Evolutionary conservation across 2,888 invertebrate species (phyloP).

Genomic region (Philopedon plagiatum): DNA sequence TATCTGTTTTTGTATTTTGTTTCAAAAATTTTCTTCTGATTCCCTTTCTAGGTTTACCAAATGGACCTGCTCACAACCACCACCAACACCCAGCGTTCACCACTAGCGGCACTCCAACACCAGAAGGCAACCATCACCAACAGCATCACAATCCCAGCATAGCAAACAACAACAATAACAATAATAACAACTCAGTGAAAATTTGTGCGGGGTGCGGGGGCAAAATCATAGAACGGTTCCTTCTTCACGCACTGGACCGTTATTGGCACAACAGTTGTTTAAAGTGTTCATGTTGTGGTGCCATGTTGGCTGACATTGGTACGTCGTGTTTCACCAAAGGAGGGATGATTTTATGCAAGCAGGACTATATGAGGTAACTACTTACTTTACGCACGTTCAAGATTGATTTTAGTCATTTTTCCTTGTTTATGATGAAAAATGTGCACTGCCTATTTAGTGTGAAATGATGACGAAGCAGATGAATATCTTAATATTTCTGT

Average conservation of each 20-base stretch:
- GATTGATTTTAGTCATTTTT: background rate
- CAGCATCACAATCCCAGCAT: conserved; percentile 73
- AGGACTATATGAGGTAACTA: conserved; percentile 93
- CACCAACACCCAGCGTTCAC: conserved; percentile 68
- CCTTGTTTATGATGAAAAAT: no score
- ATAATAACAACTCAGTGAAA: conserved; percentile 75
- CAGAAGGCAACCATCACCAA: conserved; percentile 66
- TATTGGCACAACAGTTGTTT: conserved; percentile 97
- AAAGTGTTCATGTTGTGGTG: conserved; percentile 93
- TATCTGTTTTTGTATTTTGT: no score
- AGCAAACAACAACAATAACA: conserved; percentile 69
- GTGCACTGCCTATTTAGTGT: no score
- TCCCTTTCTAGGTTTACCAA: conserved; percentile 64
- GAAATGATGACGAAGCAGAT: no score
- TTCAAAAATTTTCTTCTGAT: no score
- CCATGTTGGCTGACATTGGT: conserved; percentile 91
- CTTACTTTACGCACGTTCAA: conserved; percentile 28
- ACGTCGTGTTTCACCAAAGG: conserved; percentile 93
- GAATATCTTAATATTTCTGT: no score
- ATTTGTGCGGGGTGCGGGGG: conserved; percentile 94
- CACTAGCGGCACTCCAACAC: conserved; percentile 66
- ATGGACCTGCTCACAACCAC: conserved; percentile 67
- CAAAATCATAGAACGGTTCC: conserved; percentile 92
- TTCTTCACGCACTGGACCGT: conserved; percentile 92
- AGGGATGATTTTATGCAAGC: conserved; percentile 95